Percentiles rank a stretch among this genome's conserved stretches.
These are phyloP conservation scores for Agrochola lota DNA, from an alignment of 2,888 invertebrate genomes.

Conservation along the genomic window DNA sequence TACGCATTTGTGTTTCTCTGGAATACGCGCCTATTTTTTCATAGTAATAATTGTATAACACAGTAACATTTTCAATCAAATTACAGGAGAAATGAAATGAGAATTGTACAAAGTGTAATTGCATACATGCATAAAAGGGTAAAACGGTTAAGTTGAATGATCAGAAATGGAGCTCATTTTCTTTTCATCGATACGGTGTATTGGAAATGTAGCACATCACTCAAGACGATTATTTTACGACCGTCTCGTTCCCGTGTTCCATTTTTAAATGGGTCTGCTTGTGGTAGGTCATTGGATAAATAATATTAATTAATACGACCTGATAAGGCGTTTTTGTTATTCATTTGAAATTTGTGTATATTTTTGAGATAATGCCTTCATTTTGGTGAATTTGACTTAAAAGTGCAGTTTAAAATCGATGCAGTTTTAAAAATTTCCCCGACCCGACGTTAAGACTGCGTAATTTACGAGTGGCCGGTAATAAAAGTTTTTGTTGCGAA, in stretches of 20 bases:
- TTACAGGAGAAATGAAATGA: slow-evolving; percentile 14
- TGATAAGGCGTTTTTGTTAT: not conserved
- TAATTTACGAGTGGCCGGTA: slow-evolving; percentile 88
- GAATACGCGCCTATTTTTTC: slow-evolving; percentile 10
- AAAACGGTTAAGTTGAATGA: slow-evolving; percentile 9
- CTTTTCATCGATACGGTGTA: slow-evolving; percentile 64
- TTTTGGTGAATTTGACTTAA: slow-evolving; percentile 23
- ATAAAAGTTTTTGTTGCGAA: slow-evolving; percentile 89
- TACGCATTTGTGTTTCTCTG: slow-evolving; percentile 25
- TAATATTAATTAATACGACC: slow-evolving; percentile 58
- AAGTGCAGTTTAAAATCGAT: slow-evolving; percentile 66
- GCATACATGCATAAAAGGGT: not conserved
- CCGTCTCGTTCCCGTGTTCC: slow-evolving; percentile 86
- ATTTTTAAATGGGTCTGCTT: slow-evolving; percentile 88
- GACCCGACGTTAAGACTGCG: slow-evolving; percentile 79
- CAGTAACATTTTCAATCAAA: slow-evolving; percentile 22
- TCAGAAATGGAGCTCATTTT: slow-evolving; percentile 18
- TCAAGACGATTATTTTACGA: slow-evolving; percentile 84
- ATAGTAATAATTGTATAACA: slow-evolving; percentile 16
- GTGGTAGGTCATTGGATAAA: slow-evolving; percentile 86
- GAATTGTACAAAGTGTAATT: slow-evolving; percentile 24
- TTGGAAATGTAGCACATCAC: slow-evolving; percentile 72
- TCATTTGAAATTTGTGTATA: not conserved
- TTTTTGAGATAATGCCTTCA: not conserved
- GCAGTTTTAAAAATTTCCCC: slow-evolving; percentile 74